phyloP scores from a whole-genome alignment of 2,797 vertebrate species.

The Anolis apletophallus region DNA sequence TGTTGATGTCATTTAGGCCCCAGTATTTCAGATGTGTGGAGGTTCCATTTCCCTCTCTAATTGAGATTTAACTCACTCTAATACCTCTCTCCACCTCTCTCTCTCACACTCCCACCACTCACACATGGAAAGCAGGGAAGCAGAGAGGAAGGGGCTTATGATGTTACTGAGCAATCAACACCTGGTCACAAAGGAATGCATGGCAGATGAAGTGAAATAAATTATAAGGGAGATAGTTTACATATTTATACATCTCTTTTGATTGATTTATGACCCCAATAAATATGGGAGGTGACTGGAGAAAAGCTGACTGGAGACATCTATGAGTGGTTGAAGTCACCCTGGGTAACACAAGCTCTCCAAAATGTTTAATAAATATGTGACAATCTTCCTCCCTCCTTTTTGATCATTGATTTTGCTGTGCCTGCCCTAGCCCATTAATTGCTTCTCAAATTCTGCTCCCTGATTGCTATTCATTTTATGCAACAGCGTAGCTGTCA shows the following conservation, averaged over 20 bases:
- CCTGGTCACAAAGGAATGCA: background rate
- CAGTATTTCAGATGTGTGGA: background rate
- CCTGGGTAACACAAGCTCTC: background rate
- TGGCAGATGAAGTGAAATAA: background rate
- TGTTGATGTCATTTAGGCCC: background rate
- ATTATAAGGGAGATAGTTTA: background rate
- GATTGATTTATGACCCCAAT: background rate
- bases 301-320: background rate
- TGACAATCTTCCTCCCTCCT: background rate
- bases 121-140: too few species aligned
- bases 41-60: too few species aligned
- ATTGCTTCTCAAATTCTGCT: background rate
- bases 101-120: background rate
- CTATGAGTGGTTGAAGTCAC: background rate
- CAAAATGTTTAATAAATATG: background rate
- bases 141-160: background rate
- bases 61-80: background rate
- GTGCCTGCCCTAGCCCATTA: background rate
- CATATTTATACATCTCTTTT: background rate
- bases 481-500: slow-evolving; percentile 5
- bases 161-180: background rate
- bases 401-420: slow-evolving; percentile 2
- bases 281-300: background rate
- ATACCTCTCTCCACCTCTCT: background rate
- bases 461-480: slow-evolving; percentile 1